These are phyloP conservation scores for Drosophila parvula DNA, from an alignment of 1,140 invertebrate species.

Conservation along the genomic window DNA sequence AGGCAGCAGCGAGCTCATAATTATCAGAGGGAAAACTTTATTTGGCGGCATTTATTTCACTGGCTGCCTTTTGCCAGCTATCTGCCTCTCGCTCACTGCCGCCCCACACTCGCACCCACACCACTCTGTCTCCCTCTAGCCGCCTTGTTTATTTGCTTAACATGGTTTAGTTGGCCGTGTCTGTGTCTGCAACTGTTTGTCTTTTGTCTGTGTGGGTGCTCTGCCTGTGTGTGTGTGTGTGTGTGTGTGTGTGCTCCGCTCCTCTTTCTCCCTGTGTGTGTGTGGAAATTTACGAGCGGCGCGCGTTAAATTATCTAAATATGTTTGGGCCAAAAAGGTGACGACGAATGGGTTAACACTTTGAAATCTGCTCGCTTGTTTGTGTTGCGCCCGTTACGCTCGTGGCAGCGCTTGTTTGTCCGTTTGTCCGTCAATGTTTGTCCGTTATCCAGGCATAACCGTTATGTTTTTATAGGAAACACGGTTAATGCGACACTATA, in stretches of 20 bases:
- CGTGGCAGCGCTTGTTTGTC: not conserved
- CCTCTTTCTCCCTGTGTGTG: slow-evolving; percentile 21
- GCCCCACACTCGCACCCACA: not conserved
- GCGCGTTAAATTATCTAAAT: slow-evolving; percentile 81
- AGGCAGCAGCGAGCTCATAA: slow-evolving; percentile 47
- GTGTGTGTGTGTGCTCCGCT: slow-evolving; percentile 5
- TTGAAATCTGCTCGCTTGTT: slow-evolving; percentile 32
- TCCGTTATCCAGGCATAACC: not conserved
- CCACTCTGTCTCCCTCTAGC: slow-evolving; percentile 20
- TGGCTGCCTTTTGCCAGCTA: slow-evolving; percentile 63
- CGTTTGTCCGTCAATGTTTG: not conserved
- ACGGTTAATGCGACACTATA: not conserved
- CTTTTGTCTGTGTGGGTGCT: slow-evolving; percentile 28
- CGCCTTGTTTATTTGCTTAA: slow-evolving; percentile 75
- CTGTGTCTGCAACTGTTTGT: slow-evolving; percentile 27
- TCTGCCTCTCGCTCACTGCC: slow-evolving; percentile 13
- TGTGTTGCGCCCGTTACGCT: slow-evolving; percentile 13
- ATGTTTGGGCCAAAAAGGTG: slow-evolving; percentile 78
- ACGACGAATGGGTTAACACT: slow-evolving; percentile 80
- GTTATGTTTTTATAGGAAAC: not conserved
- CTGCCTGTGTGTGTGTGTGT: not conserved
- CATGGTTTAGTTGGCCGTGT: slow-evolving; percentile 69
- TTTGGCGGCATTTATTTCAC: slow-evolving; percentile 77
- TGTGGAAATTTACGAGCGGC: slow-evolving; percentile 75
- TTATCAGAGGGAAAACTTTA: slow-evolving; percentile 75